A percentile compares a stretch with the other conserved stretches of the same genome.
These are phyloP conservation scores for Aphelenchoides fujianensis DNA, from an alignment of 1,140 invertebrate genomes.

Conservation along the genomic window DNA sequence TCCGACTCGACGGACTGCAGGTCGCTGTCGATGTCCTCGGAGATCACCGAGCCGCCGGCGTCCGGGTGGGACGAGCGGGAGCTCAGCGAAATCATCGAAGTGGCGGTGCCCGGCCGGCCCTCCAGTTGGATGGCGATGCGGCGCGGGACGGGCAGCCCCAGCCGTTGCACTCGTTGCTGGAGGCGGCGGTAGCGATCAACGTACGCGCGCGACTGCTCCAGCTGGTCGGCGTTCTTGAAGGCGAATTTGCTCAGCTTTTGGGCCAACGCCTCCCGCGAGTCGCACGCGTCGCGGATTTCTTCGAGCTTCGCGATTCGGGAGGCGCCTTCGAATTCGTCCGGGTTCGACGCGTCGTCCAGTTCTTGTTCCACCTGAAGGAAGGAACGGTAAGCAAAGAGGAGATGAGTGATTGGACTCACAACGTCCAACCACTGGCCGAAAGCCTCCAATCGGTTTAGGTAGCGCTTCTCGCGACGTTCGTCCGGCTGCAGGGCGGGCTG, in stretches of 20 bases:
- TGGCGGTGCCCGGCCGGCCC: slow-evolving; percentile 5
- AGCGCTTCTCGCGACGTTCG: slow-evolving; percentile 10
- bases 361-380: slow-evolving; percentile 17
- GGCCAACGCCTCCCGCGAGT: background rate
- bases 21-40: slow-evolving; percentile 17
- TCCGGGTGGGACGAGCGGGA: background rate
- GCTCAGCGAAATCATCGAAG: slow-evolving; percentile 5
- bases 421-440: slow-evolving; percentile 18
- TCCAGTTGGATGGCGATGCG: slow-evolving; percentile 13
- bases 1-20: slow-evolving; percentile 22
- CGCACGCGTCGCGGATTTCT: slow-evolving; percentile 18
- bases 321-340: background rate
- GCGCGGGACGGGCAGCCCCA: background rate
- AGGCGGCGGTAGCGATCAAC: slow-evolving; percentile 9
- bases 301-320: slow-evolving; percentile 11
- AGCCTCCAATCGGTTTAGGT: background rate
- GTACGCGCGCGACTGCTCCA: slow-evolving; percentile 8
- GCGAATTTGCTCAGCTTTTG: slow-evolving; percentile 11
- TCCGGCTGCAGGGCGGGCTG: background rate
- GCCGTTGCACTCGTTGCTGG: background rate
- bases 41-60: background rate
- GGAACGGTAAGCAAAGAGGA: background rate
- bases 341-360: slow-evolving; percentile 1
- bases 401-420: background rate
- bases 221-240: slow-evolving; percentile 9